Base-by-base conservation (phyloP, 2,797 vertebrate species). In the Mus caroli region DNA sequence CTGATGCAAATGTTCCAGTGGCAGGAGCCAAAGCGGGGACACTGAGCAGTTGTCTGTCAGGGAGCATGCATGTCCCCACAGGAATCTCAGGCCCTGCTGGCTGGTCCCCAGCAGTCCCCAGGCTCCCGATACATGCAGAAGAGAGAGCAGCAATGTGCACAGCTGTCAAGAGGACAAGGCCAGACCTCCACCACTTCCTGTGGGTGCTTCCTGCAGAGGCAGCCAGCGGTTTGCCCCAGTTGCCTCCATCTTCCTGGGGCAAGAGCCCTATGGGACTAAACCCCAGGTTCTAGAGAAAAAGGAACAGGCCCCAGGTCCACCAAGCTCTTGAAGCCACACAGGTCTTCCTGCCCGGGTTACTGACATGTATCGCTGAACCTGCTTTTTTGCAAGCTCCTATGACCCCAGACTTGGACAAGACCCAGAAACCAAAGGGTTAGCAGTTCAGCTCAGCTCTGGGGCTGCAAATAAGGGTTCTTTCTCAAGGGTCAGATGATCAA, bases 101-200 rank as follows among this genome's bases (percentile, higher is more conserved):
- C 95, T 69, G 88, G 58, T 80, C 78, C 88, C 93, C 87, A n/a
- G 0, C 31, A 0, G 11, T n/a, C 64, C 24, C 43, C 46, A 12
- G 56, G 17, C 46, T 54, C 82, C 58, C 24, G 17, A 0, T 12
- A 85, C 90, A 97, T 95, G 97, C 92, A 98, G 82, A 71, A 83
- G 87, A 58, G 46, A 82, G 17, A 46, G 90, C n/a, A 54, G 80
- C 58, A 69, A 26, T n/a, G 31, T 28, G 62, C 62, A 80, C 62
- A 37, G 46, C 62, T 71, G 77, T 34, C 24, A 11, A n/a, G 50
- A 37, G 7, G 46, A 22, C 83, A 94, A 94, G 88, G 52, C 28
- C 64, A 60, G 40, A 46, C 82, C 80, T 84, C 80, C 71, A 54
- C 76, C 43, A 14, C 17, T 98, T 97, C 92, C 97, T 94, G 94